These are phyloP conservation scores for Chalcosyrphus nemorum DNA, from an alignment of 2,888 invertebrate genomes.

Conservation along the genomic window DNA sequence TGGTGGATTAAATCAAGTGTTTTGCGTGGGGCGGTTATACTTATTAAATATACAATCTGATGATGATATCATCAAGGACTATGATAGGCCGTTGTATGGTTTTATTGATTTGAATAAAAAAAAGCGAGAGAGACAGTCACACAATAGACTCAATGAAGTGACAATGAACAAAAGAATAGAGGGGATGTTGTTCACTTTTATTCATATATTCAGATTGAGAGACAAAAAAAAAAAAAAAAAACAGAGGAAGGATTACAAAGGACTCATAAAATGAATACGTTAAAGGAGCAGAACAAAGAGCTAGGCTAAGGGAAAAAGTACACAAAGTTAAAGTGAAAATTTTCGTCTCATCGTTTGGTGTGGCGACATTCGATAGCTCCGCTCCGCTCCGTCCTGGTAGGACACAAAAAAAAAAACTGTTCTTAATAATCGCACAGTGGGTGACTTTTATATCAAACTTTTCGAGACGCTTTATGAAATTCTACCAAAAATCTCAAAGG, in stretches of 20 bases:
- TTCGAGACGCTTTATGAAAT: slow-evolving; percentile 14
- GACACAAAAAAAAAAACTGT: background rate
- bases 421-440: slow-evolving; percentile 61
- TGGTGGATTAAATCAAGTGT: slow-evolving; percentile 41
- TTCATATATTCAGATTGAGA: slow-evolving; percentile 19
- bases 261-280: slow-evolving; percentile 7
- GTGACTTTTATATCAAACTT: slow-evolving; percentile 45
- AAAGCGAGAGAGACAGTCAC: too few relatives aligned
- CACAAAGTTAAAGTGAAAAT: slow-evolving; percentile 17
- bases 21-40: background rate
- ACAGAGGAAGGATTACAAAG: slow-evolving; percentile 5
- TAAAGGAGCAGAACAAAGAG: background rate
- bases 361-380: slow-evolving; percentile 40
- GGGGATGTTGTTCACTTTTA: background rate
- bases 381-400: slow-evolving; percentile 3
- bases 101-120: slow-evolving; percentile 19
- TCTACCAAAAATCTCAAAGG: background rate
- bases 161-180: slow-evolving; percentile 37
- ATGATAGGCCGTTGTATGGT: background rate
- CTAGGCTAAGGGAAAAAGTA: background rate
- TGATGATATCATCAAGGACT: slow-evolving; percentile 63
- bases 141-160: slow-evolving; percentile 56
- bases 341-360: slow-evolving; percentile 11
- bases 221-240: background rate
- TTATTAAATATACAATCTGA: slow-evolving; percentile 8